Percentiles rank a stretch among this genome's conserved stretches.
Evolutionary conservation across 2,113 vertebrate species (phyloP).

Genomic region (Felis chaus): DNA sequence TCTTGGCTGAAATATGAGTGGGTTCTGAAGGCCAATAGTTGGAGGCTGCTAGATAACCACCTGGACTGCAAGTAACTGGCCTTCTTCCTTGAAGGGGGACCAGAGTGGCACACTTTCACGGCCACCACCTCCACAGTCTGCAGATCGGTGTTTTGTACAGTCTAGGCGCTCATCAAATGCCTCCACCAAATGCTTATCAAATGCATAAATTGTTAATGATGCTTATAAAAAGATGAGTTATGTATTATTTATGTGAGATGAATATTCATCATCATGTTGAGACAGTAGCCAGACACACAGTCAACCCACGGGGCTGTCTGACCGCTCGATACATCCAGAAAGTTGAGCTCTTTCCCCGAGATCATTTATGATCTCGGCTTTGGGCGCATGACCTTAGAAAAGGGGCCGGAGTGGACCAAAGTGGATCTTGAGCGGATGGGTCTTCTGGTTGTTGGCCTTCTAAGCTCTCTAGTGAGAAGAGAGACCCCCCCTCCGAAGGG

Average conservation of each 20-base stretch:
- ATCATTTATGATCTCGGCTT: background rate
- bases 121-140: background rate
- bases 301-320: background rate
- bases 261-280: background rate
- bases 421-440: background rate
- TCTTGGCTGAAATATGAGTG: background rate
- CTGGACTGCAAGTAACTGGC: background rate
- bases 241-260: background rate
- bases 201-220: background rate
- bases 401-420: background rate
- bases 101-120: background rate
- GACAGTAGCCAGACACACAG: background rate
- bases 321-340: background rate
- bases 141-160: background rate
- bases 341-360: background rate
- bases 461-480: background rate
- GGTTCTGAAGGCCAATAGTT: background rate
- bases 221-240: background rate
- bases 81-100: background rate
- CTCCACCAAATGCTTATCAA: background rate
- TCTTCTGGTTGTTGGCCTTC: background rate
- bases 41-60: background rate
- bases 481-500: background rate
- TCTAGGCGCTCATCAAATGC: background rate
- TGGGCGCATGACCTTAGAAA: background rate